These are phyloP conservation scores for Nothocercus julius DNA, from an alignment of 2,113 vertebrate species.

Conservation along the genomic window DNA sequence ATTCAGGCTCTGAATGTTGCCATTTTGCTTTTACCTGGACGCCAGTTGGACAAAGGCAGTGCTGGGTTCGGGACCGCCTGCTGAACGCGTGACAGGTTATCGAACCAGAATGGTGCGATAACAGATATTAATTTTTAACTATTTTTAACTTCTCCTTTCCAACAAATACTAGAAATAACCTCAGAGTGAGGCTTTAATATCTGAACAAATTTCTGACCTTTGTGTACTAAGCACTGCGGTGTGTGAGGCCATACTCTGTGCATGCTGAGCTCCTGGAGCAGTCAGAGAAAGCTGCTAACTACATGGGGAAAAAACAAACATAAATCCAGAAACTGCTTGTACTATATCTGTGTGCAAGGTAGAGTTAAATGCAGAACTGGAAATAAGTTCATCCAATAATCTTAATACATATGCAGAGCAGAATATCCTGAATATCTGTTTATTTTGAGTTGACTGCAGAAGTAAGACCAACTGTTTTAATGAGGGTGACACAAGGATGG, in stretches of 20 bases:
- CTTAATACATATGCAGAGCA: not conserved
- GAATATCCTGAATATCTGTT: not conserved
- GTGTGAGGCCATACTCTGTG: not conserved
- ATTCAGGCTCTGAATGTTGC: not conserved
- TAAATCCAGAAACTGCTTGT: not conserved
- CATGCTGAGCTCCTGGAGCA: not conserved
- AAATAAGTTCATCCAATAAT: not conserved
- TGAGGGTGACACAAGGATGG: not conserved
- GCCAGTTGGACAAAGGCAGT: not conserved
- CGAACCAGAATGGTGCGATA: not conserved
- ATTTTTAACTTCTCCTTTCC: not conserved
- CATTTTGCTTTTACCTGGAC: not conserved
- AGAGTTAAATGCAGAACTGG: not conserved
- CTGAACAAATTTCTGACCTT: not conserved
- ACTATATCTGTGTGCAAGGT: not conserved
- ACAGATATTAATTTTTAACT: constrained; percentile 13
- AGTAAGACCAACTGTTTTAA: not conserved
- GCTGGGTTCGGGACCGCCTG: not conserved
- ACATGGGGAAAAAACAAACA: not conserved
- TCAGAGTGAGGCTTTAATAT: not conserved
- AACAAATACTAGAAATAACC: not conserved
- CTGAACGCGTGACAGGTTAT: not conserved
- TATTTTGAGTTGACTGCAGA: not conserved
- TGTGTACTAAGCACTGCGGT: not conserved
- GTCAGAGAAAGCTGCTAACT: not conserved